Evolutionary conservation across 2,797 vertebrate genomes (phyloP), one percentile per base, ranked within the genome.

Genomic region (Propithecus deckenii): DNA sequence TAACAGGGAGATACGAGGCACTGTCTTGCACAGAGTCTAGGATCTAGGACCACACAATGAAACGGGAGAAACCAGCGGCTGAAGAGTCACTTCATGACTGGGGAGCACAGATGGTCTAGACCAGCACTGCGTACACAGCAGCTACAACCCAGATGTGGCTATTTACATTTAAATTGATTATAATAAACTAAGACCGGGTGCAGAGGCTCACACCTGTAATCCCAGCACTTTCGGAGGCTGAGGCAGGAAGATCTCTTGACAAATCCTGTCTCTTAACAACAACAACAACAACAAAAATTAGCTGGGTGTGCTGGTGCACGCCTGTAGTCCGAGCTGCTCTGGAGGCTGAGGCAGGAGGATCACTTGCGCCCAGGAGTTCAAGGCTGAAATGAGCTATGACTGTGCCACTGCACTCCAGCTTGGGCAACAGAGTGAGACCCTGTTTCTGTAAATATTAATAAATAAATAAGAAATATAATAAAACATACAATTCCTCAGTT

Each of bases 81-180:
- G 15, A 67, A 11, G 1, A 8, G 5, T 7, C 9, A 30, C 17
- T 75, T 59, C 6, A 14, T 9, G 4, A 63, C 1, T 28, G 10
- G 41, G 59, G 25, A 48, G 4, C 25, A 52, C 20, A 59, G 0
- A 32, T 23, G n/a, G 23, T 23, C 18, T 43, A 38, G 67, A 43
- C 0, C n/a, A 8, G 22, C 12, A 35, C 17, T 10, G 15, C 6
- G 0, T 1, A 32, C 7, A 32, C 30, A 28, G 20, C 17, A n/a
- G 63, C 15, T 52, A 38, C 43, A 41, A 38, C 5, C 32, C 17
- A 48, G 1, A 0, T 25, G 17, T 3, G 15, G 41, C 65, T 48
- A 18, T 50, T 71, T 35, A 57, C 15, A 30, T 15, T 28, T 18
- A 55, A 57, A 71, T 71, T 50, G 13, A 52, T 92, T 71, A 41